These are phyloP conservation scores for Hirtodrosophila confusa DNA, from an alignment of 2,888 invertebrate genomes.

Conservation along the genomic window DNA sequence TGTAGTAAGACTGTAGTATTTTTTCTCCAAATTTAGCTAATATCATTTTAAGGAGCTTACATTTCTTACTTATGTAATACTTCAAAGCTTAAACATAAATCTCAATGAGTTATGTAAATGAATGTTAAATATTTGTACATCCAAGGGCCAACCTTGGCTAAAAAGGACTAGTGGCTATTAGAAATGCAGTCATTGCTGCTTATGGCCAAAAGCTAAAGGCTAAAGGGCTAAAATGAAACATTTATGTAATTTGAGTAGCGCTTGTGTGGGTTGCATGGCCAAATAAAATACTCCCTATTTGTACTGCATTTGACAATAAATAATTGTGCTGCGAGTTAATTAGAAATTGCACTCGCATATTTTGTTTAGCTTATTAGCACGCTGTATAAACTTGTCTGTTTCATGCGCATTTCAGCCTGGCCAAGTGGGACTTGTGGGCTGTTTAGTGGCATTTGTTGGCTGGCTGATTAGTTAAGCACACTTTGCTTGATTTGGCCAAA, in stretches of 20 bases:
- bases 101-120: not conserved
- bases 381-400: constrained; percentile 22
- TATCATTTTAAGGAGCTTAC: not conserved
- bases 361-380: constrained; percentile 73
- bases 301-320: constrained; percentile 67
- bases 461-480: constrained; percentile 46
- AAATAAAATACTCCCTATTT: constrained; percentile 36
- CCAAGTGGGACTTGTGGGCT: constrained; percentile 33
- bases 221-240: constrained; percentile 48
- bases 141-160: not conserved
- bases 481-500: constrained; percentile 64
- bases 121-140: not conserved
- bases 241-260: constrained; percentile 50
- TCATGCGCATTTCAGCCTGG: constrained; percentile 8
- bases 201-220: constrained; percentile 17
- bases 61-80: no score
- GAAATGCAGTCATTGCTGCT: constrained; percentile 14
- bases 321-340: constrained; percentile 73
- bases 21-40: not conserved
- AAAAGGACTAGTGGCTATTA: constrained; percentile 6
- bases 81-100: no score
- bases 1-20: not conserved
- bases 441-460: constrained; percentile 36
- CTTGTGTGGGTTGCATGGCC: constrained; percentile 39
- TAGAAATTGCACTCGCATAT: constrained; percentile 68